phyloP scores from a whole-genome alignment of 2,888 invertebrate species.

The Hololepta plana region DNA sequence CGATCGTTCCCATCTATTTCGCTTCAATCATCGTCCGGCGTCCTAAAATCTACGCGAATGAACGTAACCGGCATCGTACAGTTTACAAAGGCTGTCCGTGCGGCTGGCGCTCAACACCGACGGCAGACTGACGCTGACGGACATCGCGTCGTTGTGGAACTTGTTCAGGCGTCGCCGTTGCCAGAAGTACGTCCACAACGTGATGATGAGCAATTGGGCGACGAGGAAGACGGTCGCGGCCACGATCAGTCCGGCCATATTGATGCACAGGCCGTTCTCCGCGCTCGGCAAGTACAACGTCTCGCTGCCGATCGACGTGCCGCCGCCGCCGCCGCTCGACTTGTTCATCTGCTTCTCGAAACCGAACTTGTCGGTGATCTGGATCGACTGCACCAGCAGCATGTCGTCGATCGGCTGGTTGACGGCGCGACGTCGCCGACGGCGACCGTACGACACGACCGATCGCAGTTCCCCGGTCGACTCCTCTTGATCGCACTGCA shows the following conservation, averaged over 20 bases:
- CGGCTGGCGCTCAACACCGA: slow-evolving; percentile 38
- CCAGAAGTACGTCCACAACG: slow-evolving; percentile 79
- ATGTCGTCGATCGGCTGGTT: slow-evolving; percentile 48
- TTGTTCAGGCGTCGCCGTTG: slow-evolving; percentile 45
- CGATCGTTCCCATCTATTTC: too few species aligned
- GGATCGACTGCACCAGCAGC: slow-evolving; percentile 76
- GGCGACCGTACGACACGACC: slow-evolving; percentile 66
- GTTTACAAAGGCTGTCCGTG: slow-evolving; percentile 65
- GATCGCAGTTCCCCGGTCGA: slow-evolving; percentile 68
- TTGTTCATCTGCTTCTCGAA: slow-evolving; percentile 49
- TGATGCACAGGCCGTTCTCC: slow-evolving; percentile 46
- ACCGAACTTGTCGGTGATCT: slow-evolving; percentile 83
- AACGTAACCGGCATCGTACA: slow-evolving; percentile 73
- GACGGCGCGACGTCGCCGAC: slow-evolving; percentile 51
- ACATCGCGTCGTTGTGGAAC: slow-evolving; percentile 41
- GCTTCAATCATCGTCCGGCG: too few species aligned
- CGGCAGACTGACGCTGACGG: slow-evolving; percentile 39
- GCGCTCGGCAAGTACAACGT: slow-evolving; percentile 52
- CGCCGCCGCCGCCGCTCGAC: slow-evolving; percentile 22
- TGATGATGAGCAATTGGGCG: slow-evolving; percentile 71
- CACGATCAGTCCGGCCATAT: slow-evolving; percentile 64
- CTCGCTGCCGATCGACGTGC: slow-evolving; percentile 37
- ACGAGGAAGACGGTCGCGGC: slow-evolving; percentile 73
- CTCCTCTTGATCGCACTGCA: slow-evolving; percentile 73
- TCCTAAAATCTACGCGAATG: slow-evolving; percentile 38